Evolutionary conservation across 35 echinoderm and acorn worm genomes (phyloP), one percentile per base, ranked within the genome.

Genomic region (Acanthaster planci): DNA sequence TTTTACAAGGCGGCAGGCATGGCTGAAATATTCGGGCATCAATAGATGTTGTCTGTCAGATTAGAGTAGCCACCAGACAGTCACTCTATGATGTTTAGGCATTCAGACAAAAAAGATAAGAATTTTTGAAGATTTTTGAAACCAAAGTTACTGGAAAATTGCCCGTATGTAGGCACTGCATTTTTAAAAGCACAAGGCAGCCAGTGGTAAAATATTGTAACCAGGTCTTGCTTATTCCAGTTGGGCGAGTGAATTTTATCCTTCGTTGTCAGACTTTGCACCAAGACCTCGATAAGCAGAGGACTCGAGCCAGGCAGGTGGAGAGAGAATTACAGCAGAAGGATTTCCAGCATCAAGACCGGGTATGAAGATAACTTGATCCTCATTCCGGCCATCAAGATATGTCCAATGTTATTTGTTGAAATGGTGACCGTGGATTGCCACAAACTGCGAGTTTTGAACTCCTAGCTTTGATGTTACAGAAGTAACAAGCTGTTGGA

Each of bases 301-400:
- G 80, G 55, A 77, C 19, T 27, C 87, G 84, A 79, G 77, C 85
- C 19, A 89, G 77, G 80, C 92, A 93, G 39, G 44, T 93, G 44
- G 92, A 93, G 55, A 89, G 87, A 76, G 85, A 53, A 30, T 51
- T 93, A 86, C 81, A 89, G 57, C 82, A 93, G 40, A 44, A 82
- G 47, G 86, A 93, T 67, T 86, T 93, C 57, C 80, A 93, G 12
- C 81, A 89, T 52, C 82, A 89, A 80, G 86, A 93, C 59, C 67
- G 85, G 82, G 92, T 93, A 60, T 54, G 80, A 38, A 21, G 29
- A 9, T 9, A 21, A 37, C 17, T 36, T 19, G 17, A 85, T 31
- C 26, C 64, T 34, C 5, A 84, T 44, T 35, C 15, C 16, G 15
- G 7, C 21, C n/a, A 37, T 75, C 0, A n/a, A n/a, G n/a, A n/a